These are phyloP conservation scores for Drosophila nigromelanica DNA, from an alignment of 1,140 invertebrate species.

Conservation along the genomic window DNA sequence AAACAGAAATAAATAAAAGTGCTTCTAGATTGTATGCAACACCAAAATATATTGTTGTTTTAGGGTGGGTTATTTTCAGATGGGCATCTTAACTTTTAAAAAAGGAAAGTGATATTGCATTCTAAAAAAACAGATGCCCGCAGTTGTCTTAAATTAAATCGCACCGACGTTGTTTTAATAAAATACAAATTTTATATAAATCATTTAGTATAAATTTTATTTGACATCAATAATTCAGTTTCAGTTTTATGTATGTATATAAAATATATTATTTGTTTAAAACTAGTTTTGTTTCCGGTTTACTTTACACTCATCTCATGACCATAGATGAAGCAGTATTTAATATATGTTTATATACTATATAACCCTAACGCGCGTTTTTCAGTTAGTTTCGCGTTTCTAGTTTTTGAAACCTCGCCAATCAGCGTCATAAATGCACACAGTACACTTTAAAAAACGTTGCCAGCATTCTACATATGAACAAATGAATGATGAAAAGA, in stretches of 20 bases:
- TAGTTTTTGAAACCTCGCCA: constrained; percentile 44
- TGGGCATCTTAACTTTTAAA: not conserved
- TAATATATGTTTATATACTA: constrained; percentile 41
- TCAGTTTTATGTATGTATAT: constrained; percentile 68
- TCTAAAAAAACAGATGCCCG: no score
- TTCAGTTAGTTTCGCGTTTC: constrained; percentile 38
- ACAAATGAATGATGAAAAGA: constrained; percentile 36
- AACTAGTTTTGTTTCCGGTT: constrained; percentile 66
- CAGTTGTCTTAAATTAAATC: no score
- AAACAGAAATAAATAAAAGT: constrained; percentile 58
- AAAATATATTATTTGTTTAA: constrained; percentile 79
- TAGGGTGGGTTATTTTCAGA: not conserved
- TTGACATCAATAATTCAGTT: constrained; percentile 80
- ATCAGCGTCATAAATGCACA: constrained; percentile 51
- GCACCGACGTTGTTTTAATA: not conserved
- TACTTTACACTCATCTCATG: constrained; percentile 63
- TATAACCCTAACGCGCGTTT: constrained; percentile 41
- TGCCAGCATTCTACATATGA: constrained; percentile 40
- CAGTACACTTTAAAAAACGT: constrained; percentile 41
- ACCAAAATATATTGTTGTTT: not conserved
- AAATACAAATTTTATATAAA: not conserved
- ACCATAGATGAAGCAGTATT: constrained; percentile 33
- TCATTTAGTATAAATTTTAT: constrained; percentile 79
- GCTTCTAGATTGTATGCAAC: constrained; percentile 49
- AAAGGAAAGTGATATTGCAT: no score